Evolutionary conservation across 2,113 vertebrate genomes (phyloP).

Genomic region (Nycticorax nycticorax): DNA sequence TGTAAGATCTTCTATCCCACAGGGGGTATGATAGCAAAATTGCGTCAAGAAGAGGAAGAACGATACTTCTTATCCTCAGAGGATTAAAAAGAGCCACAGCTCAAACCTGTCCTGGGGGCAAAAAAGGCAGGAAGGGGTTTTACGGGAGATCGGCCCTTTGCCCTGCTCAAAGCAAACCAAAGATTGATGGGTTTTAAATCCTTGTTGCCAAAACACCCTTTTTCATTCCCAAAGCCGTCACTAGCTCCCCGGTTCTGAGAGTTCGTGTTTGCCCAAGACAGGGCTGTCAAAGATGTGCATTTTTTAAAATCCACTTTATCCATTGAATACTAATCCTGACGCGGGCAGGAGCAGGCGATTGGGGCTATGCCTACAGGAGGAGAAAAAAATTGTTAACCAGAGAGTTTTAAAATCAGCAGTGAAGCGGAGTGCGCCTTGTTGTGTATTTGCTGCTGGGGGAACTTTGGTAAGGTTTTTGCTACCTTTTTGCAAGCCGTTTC

Average conservation of each 20-base stretch:
- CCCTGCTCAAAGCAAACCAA: background rate
- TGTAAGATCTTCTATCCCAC: background rate
- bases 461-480: background rate
- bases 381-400: background rate
- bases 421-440: background rate
- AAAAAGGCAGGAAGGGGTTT: background rate
- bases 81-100: background rate
- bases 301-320: background rate
- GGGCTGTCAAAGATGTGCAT: background rate
- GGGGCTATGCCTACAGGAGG: background rate
- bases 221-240: background rate
- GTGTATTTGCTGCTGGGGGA: background rate
- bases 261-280: background rate
- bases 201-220: conserved; percentile 39
- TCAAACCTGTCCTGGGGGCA: conserved; percentile 11
- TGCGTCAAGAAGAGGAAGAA: background rate
- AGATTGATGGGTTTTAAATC: conserved; percentile 5
- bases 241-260: background rate
- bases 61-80: background rate
- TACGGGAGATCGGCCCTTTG: background rate
- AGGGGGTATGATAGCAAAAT: background rate
- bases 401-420: background rate
- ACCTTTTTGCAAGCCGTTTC: background rate
- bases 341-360: rapidly evolving
- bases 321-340: background rate